phyloP scores from a whole-genome alignment of 2,888 invertebrate species.

The Lepas anatifera region DNA sequence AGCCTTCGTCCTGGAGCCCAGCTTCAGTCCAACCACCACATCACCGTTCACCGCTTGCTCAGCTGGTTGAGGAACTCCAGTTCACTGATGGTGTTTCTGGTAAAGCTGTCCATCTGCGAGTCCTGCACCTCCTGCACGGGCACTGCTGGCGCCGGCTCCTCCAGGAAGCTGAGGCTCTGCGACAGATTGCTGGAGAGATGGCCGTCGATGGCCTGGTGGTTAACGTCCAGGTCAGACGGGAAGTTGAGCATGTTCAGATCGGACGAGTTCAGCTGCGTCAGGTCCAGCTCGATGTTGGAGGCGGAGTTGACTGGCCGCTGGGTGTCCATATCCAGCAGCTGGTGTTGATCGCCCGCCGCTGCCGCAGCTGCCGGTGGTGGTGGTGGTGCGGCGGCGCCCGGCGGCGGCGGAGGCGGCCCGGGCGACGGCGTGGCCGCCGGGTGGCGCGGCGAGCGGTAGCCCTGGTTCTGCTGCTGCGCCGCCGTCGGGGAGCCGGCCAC shows the following conservation, averaged over 20 bases:
- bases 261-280: slow-evolving; percentile 22
- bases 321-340: slow-evolving; percentile 6
- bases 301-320: not conserved
- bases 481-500: too few species aligned
- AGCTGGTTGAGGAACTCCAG: slow-evolving; percentile 5
- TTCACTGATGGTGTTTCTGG: not conserved
- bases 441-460: slow-evolving; percentile 3
- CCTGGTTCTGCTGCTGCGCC: not conserved
- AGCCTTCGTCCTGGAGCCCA: too few species aligned
- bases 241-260: slow-evolving; percentile 17
- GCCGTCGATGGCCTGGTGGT: slow-evolving; percentile 27
- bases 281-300: slow-evolving; percentile 20
- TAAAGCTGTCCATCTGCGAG: slow-evolving; percentile 7
- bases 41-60: not conserved
- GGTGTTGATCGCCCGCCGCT: not conserved
- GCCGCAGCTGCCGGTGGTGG: not conserved
- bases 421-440: not conserved
- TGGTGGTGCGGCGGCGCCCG: not conserved
- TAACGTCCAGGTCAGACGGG: not conserved
- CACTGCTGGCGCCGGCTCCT: slow-evolving; percentile 25
- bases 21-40: too few species aligned
- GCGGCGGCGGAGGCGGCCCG: not conserved
- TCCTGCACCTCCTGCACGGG: not conserved
- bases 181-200: slow-evolving; percentile 39
- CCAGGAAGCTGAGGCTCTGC: slow-evolving; percentile 39